These are phyloP conservation scores for Metopolophium dirhodum DNA, from an alignment of 1,140 invertebrate genomes.

Conservation along the genomic window DNA sequence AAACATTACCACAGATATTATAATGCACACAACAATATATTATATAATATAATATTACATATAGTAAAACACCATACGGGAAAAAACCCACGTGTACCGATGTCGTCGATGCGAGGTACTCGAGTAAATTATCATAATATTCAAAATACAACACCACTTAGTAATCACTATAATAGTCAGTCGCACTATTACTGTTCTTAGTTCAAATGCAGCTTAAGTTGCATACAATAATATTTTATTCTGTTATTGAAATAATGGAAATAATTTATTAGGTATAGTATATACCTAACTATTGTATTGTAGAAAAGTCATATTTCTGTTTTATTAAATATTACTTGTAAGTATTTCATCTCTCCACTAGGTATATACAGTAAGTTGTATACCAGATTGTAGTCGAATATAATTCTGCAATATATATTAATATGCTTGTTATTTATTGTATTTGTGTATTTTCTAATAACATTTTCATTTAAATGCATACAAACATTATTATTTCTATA, in stretches of 20 bases:
- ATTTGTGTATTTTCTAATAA: neutral
- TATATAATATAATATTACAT: neutral
- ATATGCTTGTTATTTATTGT: neutral
- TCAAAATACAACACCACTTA: neutral
- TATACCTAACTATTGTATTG: neutral
- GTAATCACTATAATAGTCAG: neutral
- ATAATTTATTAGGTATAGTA: neutral
- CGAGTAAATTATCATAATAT: neutral
- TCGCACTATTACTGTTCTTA: neutral
- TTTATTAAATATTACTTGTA: neutral
- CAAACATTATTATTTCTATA: neutral
- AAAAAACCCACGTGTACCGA: neutral
- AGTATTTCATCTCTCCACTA: neutral
- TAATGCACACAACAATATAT: neutral
- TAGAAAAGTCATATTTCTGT: neutral
- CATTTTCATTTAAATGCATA: neutral
- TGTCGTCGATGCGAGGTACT: neutral
- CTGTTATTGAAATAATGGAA: neutral
- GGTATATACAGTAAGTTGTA: too few relatives aligned
- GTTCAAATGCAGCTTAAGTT: neutral
- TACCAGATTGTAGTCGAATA: neutral
- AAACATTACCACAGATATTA: neutral
- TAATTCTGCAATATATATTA: neutral
- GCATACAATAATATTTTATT: neutral
- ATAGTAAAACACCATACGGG: neutral